These are phyloP conservation scores for Pseudomyrmex cubaensis DNA, from an alignment of 1,140 invertebrate species.

Conservation along the genomic window DNA sequence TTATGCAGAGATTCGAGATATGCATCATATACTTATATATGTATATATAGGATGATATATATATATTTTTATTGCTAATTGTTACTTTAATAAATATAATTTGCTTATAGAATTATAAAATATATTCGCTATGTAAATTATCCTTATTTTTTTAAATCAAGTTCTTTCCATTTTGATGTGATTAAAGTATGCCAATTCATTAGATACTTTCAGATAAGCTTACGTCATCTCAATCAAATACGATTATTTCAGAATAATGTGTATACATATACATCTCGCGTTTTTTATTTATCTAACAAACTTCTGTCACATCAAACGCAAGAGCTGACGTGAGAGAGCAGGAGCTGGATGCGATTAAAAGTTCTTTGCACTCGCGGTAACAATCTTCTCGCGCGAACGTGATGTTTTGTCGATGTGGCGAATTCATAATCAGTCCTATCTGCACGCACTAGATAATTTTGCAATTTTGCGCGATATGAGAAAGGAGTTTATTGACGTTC, in stretches of 20 bases:
- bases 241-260: too few species aligned
- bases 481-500: background rate
- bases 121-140: too few species aligned
- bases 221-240: too few species aligned
- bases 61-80: too few species aligned
- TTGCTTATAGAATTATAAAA: too few species aligned
- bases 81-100: too few species aligned
- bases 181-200: too few species aligned
- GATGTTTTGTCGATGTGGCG: conserved; percentile 10
- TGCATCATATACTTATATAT: too few species aligned
- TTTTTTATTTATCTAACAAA: conserved; percentile 1
- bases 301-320: conserved; percentile 5
- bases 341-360: conserved; percentile 11
- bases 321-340: background rate
- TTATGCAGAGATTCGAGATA: too few species aligned
- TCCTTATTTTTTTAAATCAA: too few species aligned
- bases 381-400: background rate
- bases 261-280: background rate
- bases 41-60: too few species aligned
- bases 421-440: conserved; percentile 41
- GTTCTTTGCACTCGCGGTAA: conserved; percentile 30
- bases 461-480: conserved; percentile 9
- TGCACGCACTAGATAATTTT: conserved; percentile 48
- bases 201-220: background rate
- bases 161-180: too few species aligned